Conservation (phyloP, 2,888 invertebrate species). For the Himalopsyche japonica region DNA sequence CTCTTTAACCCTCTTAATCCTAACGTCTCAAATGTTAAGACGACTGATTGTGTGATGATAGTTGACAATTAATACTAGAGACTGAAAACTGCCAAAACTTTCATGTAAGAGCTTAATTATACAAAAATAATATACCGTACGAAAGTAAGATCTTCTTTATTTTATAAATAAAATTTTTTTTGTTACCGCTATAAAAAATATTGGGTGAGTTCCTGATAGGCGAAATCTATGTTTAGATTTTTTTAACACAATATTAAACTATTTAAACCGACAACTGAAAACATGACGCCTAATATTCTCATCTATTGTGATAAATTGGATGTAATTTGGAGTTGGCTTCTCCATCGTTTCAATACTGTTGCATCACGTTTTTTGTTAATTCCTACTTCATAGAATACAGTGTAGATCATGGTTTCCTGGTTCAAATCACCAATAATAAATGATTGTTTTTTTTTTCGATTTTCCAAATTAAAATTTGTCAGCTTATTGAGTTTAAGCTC, state of each 20-base stretch:
- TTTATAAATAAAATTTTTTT: too few relatives aligned
- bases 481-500: too few relatives aligned
- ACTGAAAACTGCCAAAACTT: too few relatives aligned
- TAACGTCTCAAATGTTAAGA: too few relatives aligned
- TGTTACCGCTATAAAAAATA: neutral
- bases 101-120: too few relatives aligned
- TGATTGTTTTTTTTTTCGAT: neutral
- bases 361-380: neutral
- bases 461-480: too few relatives aligned
- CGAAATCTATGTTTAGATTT: neutral
- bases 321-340: constrained; percentile 6
- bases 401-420: neutral
- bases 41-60: too few relatives aligned
- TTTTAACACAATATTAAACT: neutral
- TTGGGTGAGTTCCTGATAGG: neutral
- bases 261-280: constrained; percentile 14
- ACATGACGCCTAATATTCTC: constrained; percentile 6
- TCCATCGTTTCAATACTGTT: neutral
- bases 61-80: too few relatives aligned
- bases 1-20: too few relatives aligned
- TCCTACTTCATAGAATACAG: neutral
- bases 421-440: neutral
- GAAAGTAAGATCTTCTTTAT: too few relatives aligned
- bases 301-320: neutral
- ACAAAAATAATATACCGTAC: too few relatives aligned